Percentiles rank a stretch among this genome's conserved stretches.
These are phyloP conservation scores for Linnaemya tessellans DNA, from an alignment of 2,888 invertebrate species.

Conservation along the genomic window DNA sequence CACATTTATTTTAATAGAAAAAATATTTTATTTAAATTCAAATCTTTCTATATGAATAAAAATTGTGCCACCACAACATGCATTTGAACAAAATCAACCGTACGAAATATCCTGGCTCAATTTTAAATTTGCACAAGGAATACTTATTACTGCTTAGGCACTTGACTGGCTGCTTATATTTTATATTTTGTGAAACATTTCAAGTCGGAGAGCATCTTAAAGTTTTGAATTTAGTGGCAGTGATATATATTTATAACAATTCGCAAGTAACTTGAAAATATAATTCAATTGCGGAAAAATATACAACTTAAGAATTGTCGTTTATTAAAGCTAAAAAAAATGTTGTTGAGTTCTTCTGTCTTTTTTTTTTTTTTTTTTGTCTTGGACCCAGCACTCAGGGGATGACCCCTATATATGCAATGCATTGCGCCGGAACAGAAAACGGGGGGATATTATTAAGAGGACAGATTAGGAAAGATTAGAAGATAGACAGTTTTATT, in stretches of 20 bases:
- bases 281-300: neutral
- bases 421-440: no score
- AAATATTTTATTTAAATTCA: conserved; percentile 67
- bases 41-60: conserved; percentile 49
- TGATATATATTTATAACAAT: neutral
- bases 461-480: no score
- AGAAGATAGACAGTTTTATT: no score
- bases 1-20: conserved; percentile 67
- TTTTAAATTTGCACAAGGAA: conserved; percentile 15
- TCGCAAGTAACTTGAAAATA: neutral
- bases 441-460: no score
- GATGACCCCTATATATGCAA: no score
- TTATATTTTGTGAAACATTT: conserved; percentile 25
- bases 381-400: no score
- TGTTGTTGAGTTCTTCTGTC: no score
- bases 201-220: neutral
- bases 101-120: conserved; percentile 12
- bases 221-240: neutral
- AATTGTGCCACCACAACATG: neutral
- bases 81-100: conserved; percentile 2
- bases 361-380: no score
- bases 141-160: neutral
- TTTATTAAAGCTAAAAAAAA: no score
- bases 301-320: no score
- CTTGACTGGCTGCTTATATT: conserved; percentile 21